Conservation (phyloP, 2,888 invertebrate species). For the Athetis lepigone region DNA sequence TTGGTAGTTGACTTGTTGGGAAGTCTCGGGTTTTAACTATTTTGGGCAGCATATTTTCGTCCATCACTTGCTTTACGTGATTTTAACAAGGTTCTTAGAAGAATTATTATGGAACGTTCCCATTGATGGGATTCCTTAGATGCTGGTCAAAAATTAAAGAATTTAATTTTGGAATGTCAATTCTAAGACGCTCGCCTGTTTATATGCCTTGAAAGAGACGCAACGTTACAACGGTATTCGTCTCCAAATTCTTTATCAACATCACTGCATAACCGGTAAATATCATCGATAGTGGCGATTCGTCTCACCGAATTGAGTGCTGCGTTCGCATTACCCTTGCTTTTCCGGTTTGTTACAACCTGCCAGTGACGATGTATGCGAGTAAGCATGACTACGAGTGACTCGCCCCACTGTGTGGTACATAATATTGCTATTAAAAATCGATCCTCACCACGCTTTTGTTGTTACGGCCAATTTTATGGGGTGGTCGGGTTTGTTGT, state of each 20-base stretch:
- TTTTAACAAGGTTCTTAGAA: neutral
- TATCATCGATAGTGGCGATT: slow-evolving; percentile 49
- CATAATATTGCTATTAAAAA: slow-evolving; percentile 23
- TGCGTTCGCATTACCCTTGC: slow-evolving; percentile 56
- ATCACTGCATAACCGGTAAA: slow-evolving; percentile 28
- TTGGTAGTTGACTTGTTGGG: slow-evolving; percentile 4
- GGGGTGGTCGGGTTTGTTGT: neutral
- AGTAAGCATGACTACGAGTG: slow-evolving; percentile 34
- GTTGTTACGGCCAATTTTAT: slow-evolving; percentile 18
- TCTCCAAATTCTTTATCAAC: slow-evolving; percentile 21
- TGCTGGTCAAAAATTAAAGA: too few relatives aligned
- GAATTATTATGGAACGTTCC: neutral
- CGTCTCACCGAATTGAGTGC: slow-evolving; percentile 59
- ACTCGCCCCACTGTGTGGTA: slow-evolving; percentile 27
- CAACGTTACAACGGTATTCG: neutral
- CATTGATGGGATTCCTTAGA: too few relatives aligned
- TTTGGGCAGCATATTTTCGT: neutral
- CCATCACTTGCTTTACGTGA: neutral
- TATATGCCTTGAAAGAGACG: neutral
- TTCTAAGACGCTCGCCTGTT: neutral
- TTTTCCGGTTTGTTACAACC: slow-evolving; percentile 62
- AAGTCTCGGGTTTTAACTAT: slow-evolving; percentile 7
- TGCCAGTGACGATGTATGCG: slow-evolving; percentile 21
- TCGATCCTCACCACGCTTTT: slow-evolving; percentile 25
- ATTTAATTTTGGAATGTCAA: neutral